Evolutionary conservation across 2,113 vertebrate species (phyloP).

Genomic region (Galbula dea): DNA sequence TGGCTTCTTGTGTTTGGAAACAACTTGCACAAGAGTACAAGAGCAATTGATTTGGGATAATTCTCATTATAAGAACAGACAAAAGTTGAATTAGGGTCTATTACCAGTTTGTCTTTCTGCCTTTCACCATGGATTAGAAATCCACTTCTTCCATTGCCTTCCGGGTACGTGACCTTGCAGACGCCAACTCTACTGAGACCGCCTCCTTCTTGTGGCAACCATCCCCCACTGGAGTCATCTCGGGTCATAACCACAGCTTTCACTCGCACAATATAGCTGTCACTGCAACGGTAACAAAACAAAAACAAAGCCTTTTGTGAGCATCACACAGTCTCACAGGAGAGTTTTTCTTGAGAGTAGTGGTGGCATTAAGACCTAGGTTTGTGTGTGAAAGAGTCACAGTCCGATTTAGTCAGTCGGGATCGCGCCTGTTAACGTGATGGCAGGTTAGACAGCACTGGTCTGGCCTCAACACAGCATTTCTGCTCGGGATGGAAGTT

Average conservation of each 20-base stretch:
- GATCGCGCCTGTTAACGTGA: too few species aligned
- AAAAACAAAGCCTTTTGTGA: conserved; percentile 55
- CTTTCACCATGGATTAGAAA: conserved; percentile 98
- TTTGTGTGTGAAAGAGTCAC: too few species aligned
- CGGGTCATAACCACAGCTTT: conserved; percentile 99
- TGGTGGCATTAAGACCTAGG: too few species aligned
- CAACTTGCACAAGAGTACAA: conserved; percentile 2
- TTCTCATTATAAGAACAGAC: conserved; percentile 32
- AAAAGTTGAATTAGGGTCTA: conserved; percentile 52
- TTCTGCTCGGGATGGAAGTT: neutral
- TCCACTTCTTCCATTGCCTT: conserved; percentile 86
- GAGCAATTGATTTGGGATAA: conserved; percentile 1
- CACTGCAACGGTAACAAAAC: conserved; percentile 79
- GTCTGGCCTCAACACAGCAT: accelerated
- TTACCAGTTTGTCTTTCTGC: conserved; percentile 97
- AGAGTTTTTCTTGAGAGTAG: accelerated
- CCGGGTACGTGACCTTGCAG: conserved; percentile 89
- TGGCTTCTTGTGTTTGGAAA: neutral
- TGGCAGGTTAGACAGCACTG: neutral
- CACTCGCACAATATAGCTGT: conserved; percentile 99
- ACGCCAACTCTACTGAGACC: conserved; percentile 96
- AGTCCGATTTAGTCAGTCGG: too few species aligned
- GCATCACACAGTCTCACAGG: neutral
- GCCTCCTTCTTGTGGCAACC: conserved; percentile 96
- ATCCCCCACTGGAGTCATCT: conserved; percentile 99